Percentiles rank a stretch among this genome's conserved stretches.
Evolutionary conservation across 2,113 vertebrate genomes (phyloP).

Genomic region (Hippoglossus stenolepis): DNA sequence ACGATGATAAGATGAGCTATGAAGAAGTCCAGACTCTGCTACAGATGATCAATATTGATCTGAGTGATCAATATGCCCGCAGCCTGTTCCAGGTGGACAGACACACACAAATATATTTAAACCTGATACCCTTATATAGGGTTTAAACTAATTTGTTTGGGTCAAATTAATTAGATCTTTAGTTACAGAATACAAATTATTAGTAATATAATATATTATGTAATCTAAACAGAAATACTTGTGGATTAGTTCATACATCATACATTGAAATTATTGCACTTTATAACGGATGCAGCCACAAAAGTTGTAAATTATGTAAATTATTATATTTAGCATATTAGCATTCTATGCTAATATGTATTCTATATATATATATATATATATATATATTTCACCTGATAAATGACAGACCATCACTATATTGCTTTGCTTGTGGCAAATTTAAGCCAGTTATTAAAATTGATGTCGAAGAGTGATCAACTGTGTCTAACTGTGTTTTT

Average conservation of each 20-base stretch:
- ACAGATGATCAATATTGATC: conserved; percentile 93
- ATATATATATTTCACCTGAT: not conserved
- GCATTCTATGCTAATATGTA: too few species aligned
- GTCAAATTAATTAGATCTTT: not conserved
- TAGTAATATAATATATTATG: too few species aligned
- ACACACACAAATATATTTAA: not conserved
- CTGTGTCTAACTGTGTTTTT: not conserved
- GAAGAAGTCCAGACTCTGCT: conserved; percentile 92
- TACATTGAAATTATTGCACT: too few species aligned
- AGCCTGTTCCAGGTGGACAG: conserved; percentile 90
- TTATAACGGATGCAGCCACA: too few species aligned
- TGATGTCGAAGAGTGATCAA: not conserved
- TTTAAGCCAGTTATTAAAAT: not conserved
- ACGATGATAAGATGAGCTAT: conserved; percentile 95
- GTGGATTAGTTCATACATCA: too few species aligned
- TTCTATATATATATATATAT: too few species aligned
- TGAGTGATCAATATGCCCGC: conserved; percentile 90
- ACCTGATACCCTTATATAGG: not conserved
- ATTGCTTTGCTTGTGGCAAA: not conserved
- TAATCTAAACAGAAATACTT: too few species aligned
- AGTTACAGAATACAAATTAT: too few species aligned
- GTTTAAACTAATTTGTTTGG: not conserved
- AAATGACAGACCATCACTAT: too few species aligned
- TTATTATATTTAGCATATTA: too few species aligned
- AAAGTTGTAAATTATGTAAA: too few species aligned